Conservation (phyloP, 2,113 vertebrate genomes). For the Eptesicus fuscus region DNA sequence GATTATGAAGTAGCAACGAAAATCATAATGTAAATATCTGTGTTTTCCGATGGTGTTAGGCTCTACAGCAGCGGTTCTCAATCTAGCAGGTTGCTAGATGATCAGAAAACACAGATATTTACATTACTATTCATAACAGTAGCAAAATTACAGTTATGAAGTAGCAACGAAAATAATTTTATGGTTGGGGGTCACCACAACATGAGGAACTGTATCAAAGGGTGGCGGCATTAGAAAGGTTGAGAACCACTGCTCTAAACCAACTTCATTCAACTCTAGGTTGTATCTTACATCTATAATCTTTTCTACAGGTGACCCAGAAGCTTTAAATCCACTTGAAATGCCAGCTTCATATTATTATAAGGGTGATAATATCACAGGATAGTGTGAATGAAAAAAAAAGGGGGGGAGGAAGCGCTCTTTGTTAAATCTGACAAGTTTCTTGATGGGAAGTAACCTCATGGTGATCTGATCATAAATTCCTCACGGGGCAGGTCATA, state of each 20-base stretch:
- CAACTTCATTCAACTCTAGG: background rate
- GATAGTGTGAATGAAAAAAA: background rate
- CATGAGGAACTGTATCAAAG: no score
- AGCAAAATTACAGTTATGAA: no score
- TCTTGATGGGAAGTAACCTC: background rate
- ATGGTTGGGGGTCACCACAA: no score
- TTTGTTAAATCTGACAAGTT: background rate
- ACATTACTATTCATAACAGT: no score
- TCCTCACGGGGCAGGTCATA: background rate
- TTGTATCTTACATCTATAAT: background rate
- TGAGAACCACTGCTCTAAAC: background rate
- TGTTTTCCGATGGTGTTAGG: no score
- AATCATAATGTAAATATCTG: no score
- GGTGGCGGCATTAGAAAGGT: no score
- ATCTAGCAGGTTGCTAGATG: no score
- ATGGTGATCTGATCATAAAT: background rate
- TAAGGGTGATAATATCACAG: background rate
- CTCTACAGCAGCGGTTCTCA: no score
- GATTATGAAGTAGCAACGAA: no score
- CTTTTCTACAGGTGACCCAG: background rate
- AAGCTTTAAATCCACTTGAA: background rate
- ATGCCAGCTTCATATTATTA: background rate
- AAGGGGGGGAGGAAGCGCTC: background rate
- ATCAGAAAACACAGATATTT: no score
- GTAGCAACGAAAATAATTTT: no score